These are phyloP conservation scores for Clostera curtula DNA, from an alignment of 2,888 invertebrate genomes.

Conservation along the genomic window DNA sequence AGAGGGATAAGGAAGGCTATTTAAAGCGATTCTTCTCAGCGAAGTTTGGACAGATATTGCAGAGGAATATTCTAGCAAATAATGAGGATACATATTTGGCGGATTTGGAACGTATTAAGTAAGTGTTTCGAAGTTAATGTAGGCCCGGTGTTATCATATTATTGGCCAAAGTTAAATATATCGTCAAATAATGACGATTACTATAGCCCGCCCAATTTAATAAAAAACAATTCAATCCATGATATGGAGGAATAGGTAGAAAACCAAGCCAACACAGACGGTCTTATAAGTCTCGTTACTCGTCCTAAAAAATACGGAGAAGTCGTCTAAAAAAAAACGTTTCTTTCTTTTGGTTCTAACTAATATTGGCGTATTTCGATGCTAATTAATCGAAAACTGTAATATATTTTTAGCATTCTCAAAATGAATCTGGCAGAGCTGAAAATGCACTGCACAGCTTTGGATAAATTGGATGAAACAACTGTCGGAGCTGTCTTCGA, in stretches of 20 bases:
- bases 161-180: too few relatives aligned
- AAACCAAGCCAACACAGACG: too few relatives aligned
- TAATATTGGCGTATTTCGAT: too few relatives aligned
- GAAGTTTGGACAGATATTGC: conserved; percentile 47
- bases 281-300: too few relatives aligned
- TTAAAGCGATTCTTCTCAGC: conserved; percentile 61
- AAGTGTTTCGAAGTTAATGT: conserved; percentile 24
- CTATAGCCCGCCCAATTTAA: too few relatives aligned
- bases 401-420: conserved; percentile 64
- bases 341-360: too few relatives aligned
- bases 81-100: conserved; percentile 28
- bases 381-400: neutral
- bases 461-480: conserved; percentile 56
- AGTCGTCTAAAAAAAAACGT: too few relatives aligned
- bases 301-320: too few relatives aligned
- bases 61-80: conserved; percentile 26
- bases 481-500: conserved; percentile 64
- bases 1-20: conserved; percentile 34
- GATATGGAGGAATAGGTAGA: too few relatives aligned
- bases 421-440: conserved; percentile 82
- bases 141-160: neutral
- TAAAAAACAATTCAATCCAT: too few relatives aligned
- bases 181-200: too few relatives aligned
- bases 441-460: conserved; percentile 77
- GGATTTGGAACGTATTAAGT: conserved; percentile 68